These are phyloP conservation scores for Eutolmus rufibarbis DNA, from an alignment of 2,888 invertebrate species.

Conservation along the genomic window DNA sequence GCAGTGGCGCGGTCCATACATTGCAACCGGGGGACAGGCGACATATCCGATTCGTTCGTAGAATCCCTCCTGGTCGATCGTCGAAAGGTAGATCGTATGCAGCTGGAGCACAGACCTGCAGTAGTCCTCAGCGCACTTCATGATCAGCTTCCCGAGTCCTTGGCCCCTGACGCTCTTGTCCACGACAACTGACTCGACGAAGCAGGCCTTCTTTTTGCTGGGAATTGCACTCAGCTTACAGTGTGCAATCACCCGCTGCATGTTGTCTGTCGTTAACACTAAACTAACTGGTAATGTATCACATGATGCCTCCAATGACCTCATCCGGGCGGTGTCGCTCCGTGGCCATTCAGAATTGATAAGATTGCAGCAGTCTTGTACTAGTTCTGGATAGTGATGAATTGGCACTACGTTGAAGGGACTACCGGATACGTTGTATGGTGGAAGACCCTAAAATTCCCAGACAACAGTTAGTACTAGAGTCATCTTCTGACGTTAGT, in stretches of 20 bases:
- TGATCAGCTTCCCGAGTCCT: slow-evolving; percentile 78
- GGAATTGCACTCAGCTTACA: slow-evolving; percentile 80
- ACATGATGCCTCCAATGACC: slow-evolving; percentile 76
- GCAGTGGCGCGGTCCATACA: slow-evolving; percentile 68
- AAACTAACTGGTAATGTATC: slow-evolving; percentile 77
- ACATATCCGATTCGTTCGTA: slow-evolving; percentile 77
- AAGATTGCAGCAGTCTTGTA: slow-evolving; percentile 75
- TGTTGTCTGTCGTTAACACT: slow-evolving; percentile 68
- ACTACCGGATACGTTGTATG: slow-evolving; percentile 61
- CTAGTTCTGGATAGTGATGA: slow-evolving; percentile 75
- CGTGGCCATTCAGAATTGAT: slow-evolving; percentile 89
- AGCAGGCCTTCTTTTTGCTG: slow-evolving; percentile 74
- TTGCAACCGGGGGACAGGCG: slow-evolving; percentile 73
- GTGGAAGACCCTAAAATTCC: slow-evolving; percentile 59
- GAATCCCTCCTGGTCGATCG: slow-evolving; percentile 78
- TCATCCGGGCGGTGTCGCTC: slow-evolving; percentile 79
- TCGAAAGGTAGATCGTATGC: slow-evolving; percentile 72
- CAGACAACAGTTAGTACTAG: neutral
- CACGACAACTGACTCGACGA: slow-evolving; percentile 84
- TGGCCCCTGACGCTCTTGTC: slow-evolving; percentile 73
- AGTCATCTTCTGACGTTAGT: neutral
- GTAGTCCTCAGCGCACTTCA: slow-evolving; percentile 78
- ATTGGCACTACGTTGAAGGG: slow-evolving; percentile 70
- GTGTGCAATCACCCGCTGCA: slow-evolving; percentile 74
- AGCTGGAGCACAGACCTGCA: slow-evolving; percentile 70